Percentiles rank a stretch among this genome's conserved stretches.
Conservation (phyloP, 2,113 vertebrate species). For the Ailuropoda melanoleuca region DNA sequence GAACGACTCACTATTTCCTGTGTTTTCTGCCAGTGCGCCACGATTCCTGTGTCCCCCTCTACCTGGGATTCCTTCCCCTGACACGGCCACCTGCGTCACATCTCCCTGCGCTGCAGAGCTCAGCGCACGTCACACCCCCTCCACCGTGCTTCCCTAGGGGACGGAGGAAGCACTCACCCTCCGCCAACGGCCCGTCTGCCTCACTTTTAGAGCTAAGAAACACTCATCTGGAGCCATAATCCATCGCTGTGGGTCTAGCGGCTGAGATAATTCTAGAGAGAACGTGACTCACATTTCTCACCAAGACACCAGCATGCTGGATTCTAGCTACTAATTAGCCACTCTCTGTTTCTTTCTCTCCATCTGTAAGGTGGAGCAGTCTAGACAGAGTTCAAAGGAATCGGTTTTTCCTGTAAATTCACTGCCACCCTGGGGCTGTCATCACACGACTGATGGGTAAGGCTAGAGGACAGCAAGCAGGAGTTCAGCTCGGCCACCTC, state of each 20-base stretch:
- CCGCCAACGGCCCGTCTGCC: neutral
- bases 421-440: neutral
- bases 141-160: neutral
- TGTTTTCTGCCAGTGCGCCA: neutral
- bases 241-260: neutral
- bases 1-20: neutral
- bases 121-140: neutral
- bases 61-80: neutral
- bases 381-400: neutral
- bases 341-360: neutral
- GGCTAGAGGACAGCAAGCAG: neutral
- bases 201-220: neutral
- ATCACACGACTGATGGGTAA: neutral
- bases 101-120: neutral
- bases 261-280: slow-evolving; percentile 1
- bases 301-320: neutral
- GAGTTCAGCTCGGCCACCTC: neutral
- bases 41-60: neutral
- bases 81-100: neutral
- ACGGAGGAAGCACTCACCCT: neutral
- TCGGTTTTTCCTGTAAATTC: neutral
- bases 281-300: neutral
- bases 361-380: neutral
- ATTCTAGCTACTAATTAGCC: slow-evolving; percentile 12
- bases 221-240: neutral